These are phyloP conservation scores for Trisateles emortualis DNA, from an alignment of 2,888 invertebrate genomes.

Conservation along the genomic window DNA sequence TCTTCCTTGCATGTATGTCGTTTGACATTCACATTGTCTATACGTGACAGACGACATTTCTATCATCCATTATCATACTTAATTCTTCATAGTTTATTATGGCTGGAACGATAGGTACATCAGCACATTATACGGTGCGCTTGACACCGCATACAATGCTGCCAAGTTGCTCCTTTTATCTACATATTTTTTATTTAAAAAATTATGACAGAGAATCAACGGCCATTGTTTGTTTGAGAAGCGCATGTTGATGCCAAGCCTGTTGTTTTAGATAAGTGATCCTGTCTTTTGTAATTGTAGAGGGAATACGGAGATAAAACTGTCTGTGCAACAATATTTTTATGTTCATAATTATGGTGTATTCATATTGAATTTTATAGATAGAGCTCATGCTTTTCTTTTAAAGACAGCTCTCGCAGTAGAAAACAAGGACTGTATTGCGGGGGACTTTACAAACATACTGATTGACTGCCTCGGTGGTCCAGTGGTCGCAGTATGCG, in stretches of 20 bases:
- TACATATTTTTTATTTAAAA: conserved; percentile 35
- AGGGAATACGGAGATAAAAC: background rate
- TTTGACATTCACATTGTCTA: background rate
- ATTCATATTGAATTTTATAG: background rate
- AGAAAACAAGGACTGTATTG: no score
- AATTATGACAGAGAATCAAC: conserved; percentile 33
- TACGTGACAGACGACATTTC: conserved; percentile 5
- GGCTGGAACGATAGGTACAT: conserved; percentile 27
- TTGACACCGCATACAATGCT: conserved; percentile 47
- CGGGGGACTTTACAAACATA: no score
- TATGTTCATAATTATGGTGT: background rate
- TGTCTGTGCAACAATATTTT: background rate
- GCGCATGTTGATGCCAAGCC: conserved; percentile 13
- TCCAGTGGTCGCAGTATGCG: no score
- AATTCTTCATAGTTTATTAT: conserved; percentile 5
- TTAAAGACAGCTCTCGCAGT: no score
- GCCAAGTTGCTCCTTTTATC: conserved; percentile 31
- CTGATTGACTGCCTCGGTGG: no score
- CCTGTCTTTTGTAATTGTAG: background rate
- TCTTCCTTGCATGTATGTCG: no score
- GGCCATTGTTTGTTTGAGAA: conserved; percentile 27
- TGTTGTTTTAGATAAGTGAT: conserved; percentile 23
- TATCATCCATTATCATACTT: conserved; percentile 17
- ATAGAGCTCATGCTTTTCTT: no score
- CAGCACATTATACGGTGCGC: conserved; percentile 45